Evolutionary conservation across 2,888 invertebrate genomes (phyloP).

Genomic region (Brachyopa scutellaris): DNA sequence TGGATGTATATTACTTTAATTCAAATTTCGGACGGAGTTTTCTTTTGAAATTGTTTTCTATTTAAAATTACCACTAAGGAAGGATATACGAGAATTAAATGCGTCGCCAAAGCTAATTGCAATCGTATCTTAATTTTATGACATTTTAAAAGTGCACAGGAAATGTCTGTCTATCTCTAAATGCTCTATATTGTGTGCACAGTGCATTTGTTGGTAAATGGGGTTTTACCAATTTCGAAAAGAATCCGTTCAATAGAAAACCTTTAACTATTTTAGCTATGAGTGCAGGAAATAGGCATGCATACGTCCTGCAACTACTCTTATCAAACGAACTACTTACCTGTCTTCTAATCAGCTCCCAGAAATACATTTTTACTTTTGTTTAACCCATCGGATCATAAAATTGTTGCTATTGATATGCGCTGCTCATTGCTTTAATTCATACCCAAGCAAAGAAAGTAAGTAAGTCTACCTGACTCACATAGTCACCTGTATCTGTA

Average conservation of each 20-base stretch:
- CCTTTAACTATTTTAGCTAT: no score
- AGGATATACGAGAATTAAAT: no score
- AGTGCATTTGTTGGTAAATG: no score
- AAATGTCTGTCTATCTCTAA: not conserved
- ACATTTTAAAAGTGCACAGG: not conserved
- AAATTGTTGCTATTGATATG: slow-evolving; percentile 16
- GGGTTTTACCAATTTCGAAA: not conserved
- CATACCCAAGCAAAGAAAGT: slow-evolving; percentile 56
- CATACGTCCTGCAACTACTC: no score
- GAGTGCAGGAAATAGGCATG: no score
- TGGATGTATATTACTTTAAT: no score
- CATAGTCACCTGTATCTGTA: slow-evolving; percentile 51
- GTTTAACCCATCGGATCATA: slow-evolving; percentile 5
- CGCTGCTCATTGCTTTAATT: slow-evolving; percentile 23
- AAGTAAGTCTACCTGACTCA: slow-evolving; percentile 62
- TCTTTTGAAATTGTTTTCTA: no score
- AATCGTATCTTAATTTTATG: slow-evolving; percentile 32
- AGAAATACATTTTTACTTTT: slow-evolving; percentile 8
- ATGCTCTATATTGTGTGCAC: no score
- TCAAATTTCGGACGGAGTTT: no score
- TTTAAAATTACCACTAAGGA: no score
- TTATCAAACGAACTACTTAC: no score
- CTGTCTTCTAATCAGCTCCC: slow-evolving; percentile 7
- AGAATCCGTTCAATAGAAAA: not conserved
- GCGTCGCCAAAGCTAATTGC: slow-evolving; percentile 49